phyloP scores from a whole-genome alignment of 2,113 vertebrate species.

The Picathartes gymnocephalus region DNA sequence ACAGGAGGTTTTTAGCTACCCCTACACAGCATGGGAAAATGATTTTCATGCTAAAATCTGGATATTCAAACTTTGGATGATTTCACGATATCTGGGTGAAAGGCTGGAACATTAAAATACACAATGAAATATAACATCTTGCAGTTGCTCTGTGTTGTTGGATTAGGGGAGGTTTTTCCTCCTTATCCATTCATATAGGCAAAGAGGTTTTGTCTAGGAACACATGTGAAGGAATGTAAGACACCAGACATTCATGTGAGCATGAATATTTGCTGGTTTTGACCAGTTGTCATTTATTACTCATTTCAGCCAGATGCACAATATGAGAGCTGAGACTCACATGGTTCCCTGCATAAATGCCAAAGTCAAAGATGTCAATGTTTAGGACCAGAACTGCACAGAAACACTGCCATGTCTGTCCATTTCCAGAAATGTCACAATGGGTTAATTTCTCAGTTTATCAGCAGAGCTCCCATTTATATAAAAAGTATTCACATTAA shows the following conservation, averaged over 20 bases:
- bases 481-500: not conserved
- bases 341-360: not conserved
- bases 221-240: not conserved
- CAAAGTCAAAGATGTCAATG: not conserved
- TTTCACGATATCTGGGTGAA: not conserved
- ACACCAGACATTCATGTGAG: not conserved
- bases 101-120: not conserved
- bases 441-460: not conserved
- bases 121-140: not conserved
- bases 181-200: not conserved
- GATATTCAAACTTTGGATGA: not conserved
- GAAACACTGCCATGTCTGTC: not conserved
- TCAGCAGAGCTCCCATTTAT: not conserved
- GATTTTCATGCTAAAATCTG: not conserved
- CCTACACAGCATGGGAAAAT: not conserved
- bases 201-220: not conserved
- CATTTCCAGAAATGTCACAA: not conserved
- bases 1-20: not conserved
- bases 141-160: not conserved
- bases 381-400: not conserved
- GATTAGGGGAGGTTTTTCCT: not conserved
- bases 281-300: not conserved
- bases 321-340: not conserved
- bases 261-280: not conserved
- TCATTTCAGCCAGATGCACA: not conserved